A percentile compares a stretch with the other conserved stretches of the same genome.
Conservation (phyloP, 2,797 vertebrate species). For the Phalloptychus januarius region DNA sequence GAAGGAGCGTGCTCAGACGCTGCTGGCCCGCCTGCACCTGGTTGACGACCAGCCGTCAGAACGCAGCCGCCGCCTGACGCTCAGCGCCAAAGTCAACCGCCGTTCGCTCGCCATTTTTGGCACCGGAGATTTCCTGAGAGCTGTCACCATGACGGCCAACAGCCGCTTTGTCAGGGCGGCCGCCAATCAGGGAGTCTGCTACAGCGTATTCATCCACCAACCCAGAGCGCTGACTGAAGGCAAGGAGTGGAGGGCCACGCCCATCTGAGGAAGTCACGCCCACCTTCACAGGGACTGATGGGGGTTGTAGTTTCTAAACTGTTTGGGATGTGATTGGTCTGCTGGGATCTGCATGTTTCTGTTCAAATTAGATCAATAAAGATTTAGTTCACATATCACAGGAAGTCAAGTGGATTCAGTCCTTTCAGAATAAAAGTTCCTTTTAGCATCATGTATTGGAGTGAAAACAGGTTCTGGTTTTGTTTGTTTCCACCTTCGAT, state of each 20-base stretch:
- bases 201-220: constrained; percentile 94
- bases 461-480: background rate
- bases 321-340: background rate
- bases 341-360: constrained; percentile 4
- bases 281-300: background rate
- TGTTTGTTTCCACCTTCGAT: background rate
- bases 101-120: constrained; percentile 94
- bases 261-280: constrained; percentile 46
- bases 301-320: constrained; percentile 6
- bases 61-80: constrained; percentile 84
- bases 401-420: too few species aligned
- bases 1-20: constrained; percentile 83
- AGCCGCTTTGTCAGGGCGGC: constrained; percentile 94
- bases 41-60: constrained; percentile 90
- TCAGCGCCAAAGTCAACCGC: constrained; percentile 90
- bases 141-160: constrained; percentile 96
- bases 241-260: constrained; percentile 89
- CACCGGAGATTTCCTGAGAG: constrained; percentile 90
- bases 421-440: background rate
- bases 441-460: background rate
- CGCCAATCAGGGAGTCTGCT: constrained; percentile 91
- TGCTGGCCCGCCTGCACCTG: constrained; percentile 83
- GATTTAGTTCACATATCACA: constrained; percentile 7
- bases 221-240: constrained; percentile 94
- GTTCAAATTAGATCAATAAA: constrained; percentile 37